Evolutionary conservation across 2,888 invertebrate species (phyloP).

Genomic region (Timema cristinae): DNA sequence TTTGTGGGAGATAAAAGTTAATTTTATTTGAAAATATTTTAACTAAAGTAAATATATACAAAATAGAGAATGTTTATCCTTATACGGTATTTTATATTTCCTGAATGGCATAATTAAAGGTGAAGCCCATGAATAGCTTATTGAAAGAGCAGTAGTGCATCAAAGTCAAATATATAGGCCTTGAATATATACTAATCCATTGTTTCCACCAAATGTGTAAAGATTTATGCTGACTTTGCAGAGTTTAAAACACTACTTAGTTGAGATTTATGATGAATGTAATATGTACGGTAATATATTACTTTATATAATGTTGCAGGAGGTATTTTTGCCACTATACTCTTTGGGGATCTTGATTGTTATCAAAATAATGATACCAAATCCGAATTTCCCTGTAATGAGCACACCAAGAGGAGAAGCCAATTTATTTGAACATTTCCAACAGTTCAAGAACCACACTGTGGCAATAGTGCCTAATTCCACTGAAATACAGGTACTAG

Average conservation of each 20-base stretch:
- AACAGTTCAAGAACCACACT: slow-evolving; percentile 55
- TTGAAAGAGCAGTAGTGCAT: no score
- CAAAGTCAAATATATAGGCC: no score
- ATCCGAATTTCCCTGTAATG: slow-evolving; percentile 71
- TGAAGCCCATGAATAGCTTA: no score
- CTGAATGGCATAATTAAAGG: no score
- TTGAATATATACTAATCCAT: no score
- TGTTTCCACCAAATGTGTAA: no score
- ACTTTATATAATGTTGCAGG: slow-evolving; percentile 51
- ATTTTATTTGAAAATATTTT: no score
- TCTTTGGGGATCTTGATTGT: slow-evolving; percentile 70
- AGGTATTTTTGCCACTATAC: slow-evolving; percentile 72
- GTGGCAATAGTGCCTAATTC: slow-evolving; percentile 66
- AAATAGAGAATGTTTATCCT: no score
- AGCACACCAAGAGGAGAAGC: slow-evolving; percentile 56
- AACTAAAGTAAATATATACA: no score
- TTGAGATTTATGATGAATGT: neutral
- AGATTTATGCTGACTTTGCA: neutral
- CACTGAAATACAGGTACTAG: slow-evolving; percentile 48
- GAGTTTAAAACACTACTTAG: neutral
- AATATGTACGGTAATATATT: slow-evolving; percentile 7
- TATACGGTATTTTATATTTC: no score
- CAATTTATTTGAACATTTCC: slow-evolving; percentile 53
- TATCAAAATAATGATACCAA: slow-evolving; percentile 68
- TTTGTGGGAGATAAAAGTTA: no score